Base-by-base conservation (phyloP, 2,113 vertebrate species). In the Eurypyga helias region DNA sequence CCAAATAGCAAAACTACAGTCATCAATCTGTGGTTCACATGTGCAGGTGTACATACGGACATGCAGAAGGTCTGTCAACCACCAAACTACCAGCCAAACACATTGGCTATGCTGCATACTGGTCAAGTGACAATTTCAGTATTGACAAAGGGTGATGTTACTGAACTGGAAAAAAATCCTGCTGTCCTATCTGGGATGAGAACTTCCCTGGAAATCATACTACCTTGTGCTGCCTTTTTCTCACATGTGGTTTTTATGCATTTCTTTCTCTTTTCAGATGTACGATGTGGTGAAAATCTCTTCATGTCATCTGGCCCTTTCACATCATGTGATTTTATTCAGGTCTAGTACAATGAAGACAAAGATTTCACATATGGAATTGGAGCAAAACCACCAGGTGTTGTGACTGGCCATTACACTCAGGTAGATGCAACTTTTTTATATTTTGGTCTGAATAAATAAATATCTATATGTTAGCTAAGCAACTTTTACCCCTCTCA, bases 251-350 rank as follows among this genome's bases (percentile, higher is more conserved):
- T 6, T 49, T 76, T 51, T 26, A 5, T 49, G 25, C 2, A 23
- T 70, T 95, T 82, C 36, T 88, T 64, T 95, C 25, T 87, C 26
- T 62, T 98, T 96, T 81, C 62, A 98, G 98, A 38, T 76, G 92
- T 71, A 10, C 45, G 0, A 2, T 98, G 98, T 71, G 98, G 98
- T 38, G 98, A 98, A 96, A 98, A 98, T 38, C 51, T 94, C 28
- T 79, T 96, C 70, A 83, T 97, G 84, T 49, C 96, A 36, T 13
- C 51, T 1, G 20, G 18, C 7, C 77, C 73, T 2, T 7, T 36
- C 8, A 1, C 94, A 1, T 98, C 98, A 98, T 2, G 76, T 73
- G 0, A 72, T 6, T 86, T 60, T 52, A 66, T 97, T 54, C 49
- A 83, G 51, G 2, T 9, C 12, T 98, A 97, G 97, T 91, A 94